Evolutionary conservation across 2,113 vertebrate genomes (phyloP), one percentile per base, ranked within the genome.

Genomic region (Callospermophilus lateralis): DNA sequence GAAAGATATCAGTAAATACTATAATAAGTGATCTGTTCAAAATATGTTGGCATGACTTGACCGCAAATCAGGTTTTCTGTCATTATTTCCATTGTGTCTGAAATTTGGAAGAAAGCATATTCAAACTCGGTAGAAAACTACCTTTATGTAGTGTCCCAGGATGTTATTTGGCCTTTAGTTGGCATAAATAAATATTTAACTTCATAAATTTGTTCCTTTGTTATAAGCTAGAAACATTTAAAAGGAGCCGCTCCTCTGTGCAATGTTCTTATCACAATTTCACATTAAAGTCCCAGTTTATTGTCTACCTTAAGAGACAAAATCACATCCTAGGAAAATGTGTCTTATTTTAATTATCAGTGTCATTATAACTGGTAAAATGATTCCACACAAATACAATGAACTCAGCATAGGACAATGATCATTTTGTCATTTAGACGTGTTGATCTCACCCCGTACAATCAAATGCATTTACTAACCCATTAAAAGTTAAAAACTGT

Each of bases 401-500:
- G 4, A 96, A 84, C 70, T 90, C 72, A 84, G 8, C 17, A 30
- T 61, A 42, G 8, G 39, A 73, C 26, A 37, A 19, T 12, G 76
- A 73, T 58, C 78, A 92, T 67, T 88, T 86, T 97, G 6, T 77
- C 73, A 51, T 28, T 96, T 89, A 30, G n/a, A 45, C 67, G 8
- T 93, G 9, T 81, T 16, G 6, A 24, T 28, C 55, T 94, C 76
- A 92, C 37, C 61, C 11, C 32, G 58, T 45, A 73, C 16, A 78
- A 83, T 88, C 51, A 91, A 93, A 53, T 79, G 32, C 5, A 83
- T 9, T 88, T 84, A 84, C 4, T n/a, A 95, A 68, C 20, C 80
- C 72, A 79, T 93, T 95, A 58, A 84, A 95, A 93, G 37, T 91
- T 87, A 73, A 90, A 83, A 89, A 80, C 80, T 91, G 77, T 93